Conservation (phyloP, 2,888 invertebrate genomes). For the Creontiades dilutus region DNA sequence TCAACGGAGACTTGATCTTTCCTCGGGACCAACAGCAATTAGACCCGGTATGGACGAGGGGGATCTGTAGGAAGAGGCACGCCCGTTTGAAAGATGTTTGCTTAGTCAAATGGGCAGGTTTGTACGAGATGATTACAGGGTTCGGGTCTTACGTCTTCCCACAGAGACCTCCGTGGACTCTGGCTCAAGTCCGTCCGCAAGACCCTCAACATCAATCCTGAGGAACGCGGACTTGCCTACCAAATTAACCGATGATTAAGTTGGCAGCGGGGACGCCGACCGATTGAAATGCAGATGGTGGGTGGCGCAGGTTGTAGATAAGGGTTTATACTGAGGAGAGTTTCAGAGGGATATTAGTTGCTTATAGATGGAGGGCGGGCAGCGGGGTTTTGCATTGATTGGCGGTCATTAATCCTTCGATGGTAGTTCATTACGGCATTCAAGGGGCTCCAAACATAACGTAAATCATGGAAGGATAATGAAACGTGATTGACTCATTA, state of each 20-base stretch:
- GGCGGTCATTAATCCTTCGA: neutral
- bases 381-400: neutral
- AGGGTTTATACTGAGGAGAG: neutral
- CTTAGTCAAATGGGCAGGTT: constrained; percentile 61
- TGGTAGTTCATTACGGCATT: neutral
- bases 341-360: constrained; percentile 1
- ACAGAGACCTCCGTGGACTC: neutral
- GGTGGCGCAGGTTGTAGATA: constrained; percentile 31
- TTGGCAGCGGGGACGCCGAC: constrained; percentile 17
- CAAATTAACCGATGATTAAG: constrained; percentile 54
- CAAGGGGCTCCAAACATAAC: neutral
- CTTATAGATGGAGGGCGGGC: neutral
- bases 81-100: constrained; percentile 55
- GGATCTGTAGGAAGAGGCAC: neutral
- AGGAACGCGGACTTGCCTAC: constrained; percentile 46
- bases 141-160: constrained; percentile 18
- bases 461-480: neutral
- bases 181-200: neutral
- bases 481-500: neutral
- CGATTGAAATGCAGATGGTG: constrained; percentile 42
- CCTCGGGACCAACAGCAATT: constrained; percentile 20
- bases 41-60: constrained; percentile 4
- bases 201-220: constrained; percentile 33
- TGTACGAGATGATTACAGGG: constrained; percentile 58
- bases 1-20: constrained; percentile 38